These are phyloP conservation scores for Sphyrna mokarran DNA, from an alignment of 2,113 vertebrate genomes.

Conservation along the genomic window DNA sequence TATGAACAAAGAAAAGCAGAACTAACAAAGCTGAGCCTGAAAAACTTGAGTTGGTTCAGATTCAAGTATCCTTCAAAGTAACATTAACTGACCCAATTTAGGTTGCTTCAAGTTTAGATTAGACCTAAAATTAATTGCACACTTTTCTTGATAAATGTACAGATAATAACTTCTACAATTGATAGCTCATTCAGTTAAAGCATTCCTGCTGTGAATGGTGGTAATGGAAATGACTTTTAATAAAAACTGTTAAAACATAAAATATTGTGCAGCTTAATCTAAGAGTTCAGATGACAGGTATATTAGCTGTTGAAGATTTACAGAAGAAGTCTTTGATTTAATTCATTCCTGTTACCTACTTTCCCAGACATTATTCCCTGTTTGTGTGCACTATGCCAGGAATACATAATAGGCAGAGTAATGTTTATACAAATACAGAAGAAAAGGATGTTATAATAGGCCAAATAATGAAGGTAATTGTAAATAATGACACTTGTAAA, in stretches of 20 bases:
- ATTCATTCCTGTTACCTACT: neutral
- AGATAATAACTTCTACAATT: neutral
- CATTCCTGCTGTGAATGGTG: neutral
- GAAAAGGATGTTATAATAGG: neutral
- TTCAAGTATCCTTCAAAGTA: neutral
- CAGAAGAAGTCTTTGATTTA: neutral
- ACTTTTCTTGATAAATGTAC: neutral
- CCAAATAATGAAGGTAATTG: slow-evolving; percentile 24
- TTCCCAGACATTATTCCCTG: neutral
- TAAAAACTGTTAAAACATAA: neutral
- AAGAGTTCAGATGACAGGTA: neutral
- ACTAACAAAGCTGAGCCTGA: neutral
- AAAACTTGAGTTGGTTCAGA: neutral
- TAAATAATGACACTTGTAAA: slow-evolving; percentile 17
- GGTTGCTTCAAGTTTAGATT: neutral
- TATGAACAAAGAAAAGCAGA: neutral
- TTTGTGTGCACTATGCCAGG: neutral
- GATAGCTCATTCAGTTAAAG: neutral
- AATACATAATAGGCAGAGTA: neutral
- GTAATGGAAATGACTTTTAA: neutral
- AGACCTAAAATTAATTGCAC: neutral
- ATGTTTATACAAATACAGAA: neutral
- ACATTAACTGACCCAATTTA: neutral
- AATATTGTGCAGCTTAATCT: neutral
- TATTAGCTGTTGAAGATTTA: neutral